Evolutionary conservation across 53 echinoderm and acorn worm genomes (phyloP), one percentile per base, ranked within the genome.

Genomic region (Echinometra lucunter): DNA sequence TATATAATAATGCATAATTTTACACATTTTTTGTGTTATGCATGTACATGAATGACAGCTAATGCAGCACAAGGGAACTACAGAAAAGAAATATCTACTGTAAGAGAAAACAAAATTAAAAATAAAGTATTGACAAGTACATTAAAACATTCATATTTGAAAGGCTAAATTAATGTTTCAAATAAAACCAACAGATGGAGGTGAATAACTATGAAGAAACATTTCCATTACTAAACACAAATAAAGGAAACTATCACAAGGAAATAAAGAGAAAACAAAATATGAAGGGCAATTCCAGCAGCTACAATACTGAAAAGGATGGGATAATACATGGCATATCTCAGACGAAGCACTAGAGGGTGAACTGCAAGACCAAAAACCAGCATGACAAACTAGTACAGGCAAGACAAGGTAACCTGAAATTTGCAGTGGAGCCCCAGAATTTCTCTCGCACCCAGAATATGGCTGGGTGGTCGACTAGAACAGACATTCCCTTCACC

Each of bases 381-480:
- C 89, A 89, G 40, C 57, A 89, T 89, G 58, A 60, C 89, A 89
- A 60, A 89, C 58, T 38, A 60, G 6, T 16, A 93, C 23, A 72
- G 92, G 34, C 45, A 44, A 45, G 27, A 32, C 63, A 88, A 66
- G 23, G 30, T 75, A 95, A 98, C 98, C 98, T 98, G 94, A 95
- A 94, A 91, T 90, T 88, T 53, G 98, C 95, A 67, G 92, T 95
- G 89, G 97, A 96, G 89, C 95, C 96, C 87, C 95, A 94, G 95
- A 99, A 96, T 88, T 97, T 99, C 93, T 98, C 98, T 94, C 98
- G 95, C 94, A 99, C 96, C 99, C 99, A 99, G 74, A 99, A 95
- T 53, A 97, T 97, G 40, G 99, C 98, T 55, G 99, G 99, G 95
- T 99, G 99, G 92, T 98, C 97, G 35, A 97, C 98, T 66, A 99